Conservation (phyloP, 2,797 vertebrate genomes). For the Tapirus indicus region DNA sequence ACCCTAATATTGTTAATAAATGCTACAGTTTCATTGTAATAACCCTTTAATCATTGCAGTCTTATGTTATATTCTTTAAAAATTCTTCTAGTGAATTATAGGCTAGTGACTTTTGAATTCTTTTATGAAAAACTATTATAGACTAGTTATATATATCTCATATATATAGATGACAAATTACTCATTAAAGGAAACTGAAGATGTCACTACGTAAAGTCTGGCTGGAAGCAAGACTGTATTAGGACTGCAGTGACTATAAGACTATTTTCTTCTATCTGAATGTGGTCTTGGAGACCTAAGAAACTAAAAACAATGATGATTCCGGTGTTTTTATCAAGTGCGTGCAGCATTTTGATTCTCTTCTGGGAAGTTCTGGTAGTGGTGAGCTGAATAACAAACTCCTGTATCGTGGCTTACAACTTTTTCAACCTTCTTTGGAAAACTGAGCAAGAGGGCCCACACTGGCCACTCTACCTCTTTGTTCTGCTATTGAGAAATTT, state of each 20-base stretch:
- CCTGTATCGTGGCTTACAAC: not conserved
- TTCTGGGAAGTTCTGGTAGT: not conserved
- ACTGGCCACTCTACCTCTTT: not conserved
- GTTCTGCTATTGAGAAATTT: not conserved
- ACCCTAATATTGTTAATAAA: not conserved
- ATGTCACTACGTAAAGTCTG: not conserved
- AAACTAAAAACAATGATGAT: not conserved
- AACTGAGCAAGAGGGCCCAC: not conserved
- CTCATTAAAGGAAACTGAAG: not conserved
- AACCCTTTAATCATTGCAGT: not conserved
- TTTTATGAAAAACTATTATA: not conserved
- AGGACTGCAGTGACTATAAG: not conserved
- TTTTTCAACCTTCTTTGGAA: not conserved
- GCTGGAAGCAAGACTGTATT: not conserved
- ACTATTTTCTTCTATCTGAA: not conserved
- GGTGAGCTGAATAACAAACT: not conserved
- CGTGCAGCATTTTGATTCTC: not conserved
- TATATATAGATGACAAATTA: not conserved
- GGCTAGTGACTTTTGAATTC: not conserved
- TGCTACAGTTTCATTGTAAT: not conserved
- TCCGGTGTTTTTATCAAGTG: not conserved
- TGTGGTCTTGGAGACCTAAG: not conserved
- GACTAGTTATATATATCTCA: not conserved
- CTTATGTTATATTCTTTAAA: not conserved
- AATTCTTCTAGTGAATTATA: not conserved